Evolutionary conservation across 2,888 invertebrate genomes (phyloP).

Genomic region (Periphyllus acericola): DNA sequence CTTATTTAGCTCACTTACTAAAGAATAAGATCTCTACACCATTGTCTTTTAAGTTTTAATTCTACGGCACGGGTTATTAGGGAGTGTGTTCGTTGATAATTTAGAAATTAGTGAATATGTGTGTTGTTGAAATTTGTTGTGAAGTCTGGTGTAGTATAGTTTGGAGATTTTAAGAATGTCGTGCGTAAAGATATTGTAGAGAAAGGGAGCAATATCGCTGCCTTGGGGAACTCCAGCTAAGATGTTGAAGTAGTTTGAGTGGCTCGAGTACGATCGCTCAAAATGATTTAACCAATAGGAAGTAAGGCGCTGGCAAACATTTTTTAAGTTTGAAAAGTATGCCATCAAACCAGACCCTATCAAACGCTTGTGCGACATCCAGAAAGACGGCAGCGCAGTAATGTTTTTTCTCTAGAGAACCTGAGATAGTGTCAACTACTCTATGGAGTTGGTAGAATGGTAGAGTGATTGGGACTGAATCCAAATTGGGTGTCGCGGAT

Average conservation of each 20-base stretch:
- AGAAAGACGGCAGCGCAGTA: constrained; percentile 1
- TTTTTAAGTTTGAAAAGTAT: constrained; percentile 29
- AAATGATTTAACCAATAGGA: constrained; percentile 9
- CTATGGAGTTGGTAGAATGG: constrained; percentile 42
- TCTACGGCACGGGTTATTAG: not conserved
- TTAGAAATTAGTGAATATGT: not conserved
- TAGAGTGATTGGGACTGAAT: constrained; percentile 28
- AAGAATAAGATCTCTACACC: not conserved
- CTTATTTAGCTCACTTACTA: not conserved
- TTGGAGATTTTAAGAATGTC: not conserved
- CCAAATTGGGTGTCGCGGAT: constrained; percentile 16
- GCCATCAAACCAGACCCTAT: too few relatives aligned
- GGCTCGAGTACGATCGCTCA: constrained; percentile 11
- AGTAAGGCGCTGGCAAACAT: constrained; percentile 5
- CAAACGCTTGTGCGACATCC: constrained; percentile 18
- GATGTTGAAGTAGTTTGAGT: not conserved
- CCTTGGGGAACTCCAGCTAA: constrained; percentile 8
- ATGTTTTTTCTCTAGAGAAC: constrained; percentile 18
- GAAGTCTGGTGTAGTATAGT: not conserved
- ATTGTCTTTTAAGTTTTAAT: not conserved
- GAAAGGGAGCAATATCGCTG: constrained; percentile 16
- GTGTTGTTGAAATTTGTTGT: constrained; percentile 3
- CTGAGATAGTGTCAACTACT: not conserved
- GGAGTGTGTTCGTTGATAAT: not conserved
- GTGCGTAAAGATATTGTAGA: not conserved